Evolutionary conservation across 2,113 vertebrate species (phyloP).

Genomic region (Sturnira hondurensis): DNA sequence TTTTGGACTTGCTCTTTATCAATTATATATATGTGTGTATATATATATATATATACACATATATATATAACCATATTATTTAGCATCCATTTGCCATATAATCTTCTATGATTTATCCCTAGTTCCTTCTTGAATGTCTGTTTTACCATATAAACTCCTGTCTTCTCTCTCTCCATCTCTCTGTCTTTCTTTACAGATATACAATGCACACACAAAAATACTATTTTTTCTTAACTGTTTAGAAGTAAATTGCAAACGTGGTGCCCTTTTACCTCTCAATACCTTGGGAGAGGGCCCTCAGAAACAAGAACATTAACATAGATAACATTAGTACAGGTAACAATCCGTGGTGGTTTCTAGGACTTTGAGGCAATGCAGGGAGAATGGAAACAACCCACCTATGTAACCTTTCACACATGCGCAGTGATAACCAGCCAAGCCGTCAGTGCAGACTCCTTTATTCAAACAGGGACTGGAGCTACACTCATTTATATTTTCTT

Average conservation of each 20-base stretch:
- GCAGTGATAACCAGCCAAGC: constrained; percentile 88
- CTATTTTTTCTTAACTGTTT: neutral
- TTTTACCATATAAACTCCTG: neutral
- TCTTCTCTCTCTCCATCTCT: neutral
- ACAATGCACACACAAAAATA: neutral
- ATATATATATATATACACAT: neutral
- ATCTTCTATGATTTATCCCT: neutral
- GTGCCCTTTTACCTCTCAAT: neutral
- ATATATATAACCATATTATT: neutral
- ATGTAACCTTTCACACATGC: constrained; percentile 87
- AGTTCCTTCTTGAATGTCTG: neutral
- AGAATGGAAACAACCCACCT: constrained; percentile 80
- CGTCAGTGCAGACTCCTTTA: constrained; percentile 89
- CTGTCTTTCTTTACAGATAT: neutral
- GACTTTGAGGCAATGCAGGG: neutral
- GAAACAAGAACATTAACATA: neutral
- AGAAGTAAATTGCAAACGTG: neutral
- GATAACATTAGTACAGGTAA: neutral
- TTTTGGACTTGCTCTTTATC: neutral
- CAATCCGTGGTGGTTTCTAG: neutral
- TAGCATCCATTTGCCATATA: neutral
- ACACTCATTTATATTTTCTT: constrained; percentile 93
- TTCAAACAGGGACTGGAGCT: constrained; percentile 91
- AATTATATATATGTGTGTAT: neutral
- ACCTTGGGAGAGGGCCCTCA: neutral